Conservation (phyloP, 2,888 invertebrate genomes). For the Eilema sororculum region DNA sequence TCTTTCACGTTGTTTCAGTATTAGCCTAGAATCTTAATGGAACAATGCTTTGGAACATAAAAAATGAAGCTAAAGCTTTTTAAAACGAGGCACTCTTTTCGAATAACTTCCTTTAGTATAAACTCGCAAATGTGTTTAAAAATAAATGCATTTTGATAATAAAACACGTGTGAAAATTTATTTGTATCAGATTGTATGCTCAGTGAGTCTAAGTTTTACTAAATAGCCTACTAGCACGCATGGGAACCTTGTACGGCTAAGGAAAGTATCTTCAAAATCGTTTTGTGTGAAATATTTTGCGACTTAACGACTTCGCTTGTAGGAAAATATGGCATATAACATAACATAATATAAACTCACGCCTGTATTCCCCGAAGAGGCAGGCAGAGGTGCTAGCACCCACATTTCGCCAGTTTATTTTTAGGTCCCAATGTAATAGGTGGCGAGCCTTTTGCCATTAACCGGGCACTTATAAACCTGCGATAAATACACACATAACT, state of each 20-base stretch:
- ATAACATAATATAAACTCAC: too few relatives aligned
- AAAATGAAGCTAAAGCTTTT: background rate
- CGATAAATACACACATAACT: too few relatives aligned
- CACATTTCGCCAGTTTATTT: too few relatives aligned
- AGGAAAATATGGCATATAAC: too few relatives aligned
- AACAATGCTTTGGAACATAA: too few relatives aligned
- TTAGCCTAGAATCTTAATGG: too few relatives aligned
- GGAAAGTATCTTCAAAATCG: background rate
- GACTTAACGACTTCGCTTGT: background rate
- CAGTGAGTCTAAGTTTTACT: constrained; percentile 24
- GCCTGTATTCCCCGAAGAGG: too few relatives aligned
- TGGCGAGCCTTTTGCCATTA: too few relatives aligned
- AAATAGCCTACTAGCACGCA: constrained; percentile 19
- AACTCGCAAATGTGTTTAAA: background rate
- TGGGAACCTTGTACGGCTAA: constrained; percentile 4
- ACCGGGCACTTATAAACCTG: too few relatives aligned
- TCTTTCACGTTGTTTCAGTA: too few relatives aligned
- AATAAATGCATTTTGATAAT: background rate
- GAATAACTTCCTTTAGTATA: background rate
- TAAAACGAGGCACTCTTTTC: background rate
- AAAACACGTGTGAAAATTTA: constrained; percentile 9
- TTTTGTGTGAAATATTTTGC: background rate
- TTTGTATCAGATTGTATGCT: constrained; percentile 41
- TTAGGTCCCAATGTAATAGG: too few relatives aligned
- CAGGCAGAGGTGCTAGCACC: too few relatives aligned